Conservation (phyloP, 1,140 invertebrate genomes). For the Tetragonula clypearis region DNA sequence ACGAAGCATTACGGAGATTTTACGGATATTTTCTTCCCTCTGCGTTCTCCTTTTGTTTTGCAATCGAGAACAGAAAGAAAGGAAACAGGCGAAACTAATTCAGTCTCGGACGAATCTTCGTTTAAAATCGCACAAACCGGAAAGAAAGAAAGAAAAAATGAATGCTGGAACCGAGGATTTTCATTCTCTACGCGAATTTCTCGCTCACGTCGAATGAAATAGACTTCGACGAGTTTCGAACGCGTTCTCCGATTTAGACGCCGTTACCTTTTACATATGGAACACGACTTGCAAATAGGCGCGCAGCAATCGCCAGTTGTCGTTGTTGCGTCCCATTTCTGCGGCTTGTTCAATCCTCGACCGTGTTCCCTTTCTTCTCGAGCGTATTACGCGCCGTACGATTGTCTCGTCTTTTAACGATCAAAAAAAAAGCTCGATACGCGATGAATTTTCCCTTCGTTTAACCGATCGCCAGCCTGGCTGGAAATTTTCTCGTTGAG, state of each 20-base stretch:
- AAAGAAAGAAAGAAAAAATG: neutral
- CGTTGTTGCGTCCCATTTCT: neutral
- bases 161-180: slow-evolving; percentile 43
- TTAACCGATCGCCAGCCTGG: neutral
- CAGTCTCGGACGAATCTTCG: neutral
- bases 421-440: slow-evolving; percentile 3
- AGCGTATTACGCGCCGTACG: neutral
- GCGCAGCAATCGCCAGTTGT: slow-evolving; percentile 47
- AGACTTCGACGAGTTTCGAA: slow-evolving; percentile 26
- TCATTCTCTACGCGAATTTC: slow-evolving; percentile 40
- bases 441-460: neutral
- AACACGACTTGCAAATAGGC: slow-evolving; percentile 63
- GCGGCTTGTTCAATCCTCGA: neutral
- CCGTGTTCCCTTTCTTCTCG: slow-evolving; percentile 7
- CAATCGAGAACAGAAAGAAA: too few relatives aligned
- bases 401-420: neutral
- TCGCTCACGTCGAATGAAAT: slow-evolving; percentile 31
- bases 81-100: slow-evolving; percentile 14
- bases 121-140: neutral
- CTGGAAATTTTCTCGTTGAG: neutral
- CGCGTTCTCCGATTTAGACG: slow-evolving; percentile 52
- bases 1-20: too few relatives aligned
- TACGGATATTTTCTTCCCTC: neutral
- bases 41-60: neutral
- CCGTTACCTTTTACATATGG: slow-evolving; percentile 65